Conservation (phyloP, 2,113 vertebrate genomes). For the Potamarius usumacintae region DNA sequence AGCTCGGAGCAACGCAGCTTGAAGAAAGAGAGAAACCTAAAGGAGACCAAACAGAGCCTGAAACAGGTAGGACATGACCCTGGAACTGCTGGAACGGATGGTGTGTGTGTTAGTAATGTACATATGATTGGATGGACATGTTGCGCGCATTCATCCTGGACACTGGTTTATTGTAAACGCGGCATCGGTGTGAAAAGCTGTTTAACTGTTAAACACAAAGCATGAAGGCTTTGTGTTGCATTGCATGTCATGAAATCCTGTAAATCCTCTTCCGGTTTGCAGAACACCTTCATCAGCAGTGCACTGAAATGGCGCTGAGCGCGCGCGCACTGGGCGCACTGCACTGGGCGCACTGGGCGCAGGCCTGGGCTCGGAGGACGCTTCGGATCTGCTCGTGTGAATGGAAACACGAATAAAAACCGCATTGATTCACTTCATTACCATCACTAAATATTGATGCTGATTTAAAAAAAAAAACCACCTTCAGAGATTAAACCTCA, state of each 20-base stretch:
- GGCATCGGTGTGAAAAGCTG: not conserved
- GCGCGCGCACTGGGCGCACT: not conserved
- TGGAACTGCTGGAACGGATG: not conserved
- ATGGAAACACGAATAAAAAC: too few relatives aligned
- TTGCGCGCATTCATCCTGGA: not conserved
- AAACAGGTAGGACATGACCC: slow-evolving; percentile 44
- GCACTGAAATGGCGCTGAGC: not conserved
- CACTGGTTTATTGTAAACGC: not conserved
- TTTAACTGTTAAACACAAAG: not conserved
- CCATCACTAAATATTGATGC: not conserved
- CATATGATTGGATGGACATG: not conserved
- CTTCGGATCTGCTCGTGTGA: not conserved
- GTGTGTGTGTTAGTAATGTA: not conserved
- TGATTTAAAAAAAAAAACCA: not conserved
- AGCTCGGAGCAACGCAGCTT: slow-evolving; percentile 10
- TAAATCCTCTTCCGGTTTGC: too few relatives aligned
- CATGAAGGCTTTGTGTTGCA: not conserved
- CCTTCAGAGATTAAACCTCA: not conserved
- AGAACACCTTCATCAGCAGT: not conserved
- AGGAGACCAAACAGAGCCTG: not conserved
- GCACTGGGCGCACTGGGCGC: not conserved
- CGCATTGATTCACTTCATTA: not conserved
- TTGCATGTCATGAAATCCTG: not conserved
- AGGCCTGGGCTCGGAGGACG: not conserved
- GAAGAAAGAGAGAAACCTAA: not conserved